Percentiles rank a stretch among this genome's conserved stretches.
phyloP scores from a whole-genome alignment of 2,888 invertebrate genomes.

The Lamproptera curius region DNA sequence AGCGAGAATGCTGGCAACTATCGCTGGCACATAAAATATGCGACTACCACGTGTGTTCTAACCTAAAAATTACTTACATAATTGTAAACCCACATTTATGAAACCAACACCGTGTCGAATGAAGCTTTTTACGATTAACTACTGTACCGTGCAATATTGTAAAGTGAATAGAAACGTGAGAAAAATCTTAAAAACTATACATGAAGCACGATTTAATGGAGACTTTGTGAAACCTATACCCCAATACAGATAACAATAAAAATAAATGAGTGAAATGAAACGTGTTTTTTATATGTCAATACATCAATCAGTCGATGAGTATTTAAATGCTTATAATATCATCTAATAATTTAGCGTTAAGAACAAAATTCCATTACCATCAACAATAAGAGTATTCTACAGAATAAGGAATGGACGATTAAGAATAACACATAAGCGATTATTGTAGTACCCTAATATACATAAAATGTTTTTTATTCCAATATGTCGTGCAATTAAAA shows the following conservation, averaged over 20 bases:
- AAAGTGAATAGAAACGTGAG: slow-evolving; percentile 29
- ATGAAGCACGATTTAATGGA: slow-evolving; percentile 35
- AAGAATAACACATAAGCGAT: slow-evolving; percentile 38
- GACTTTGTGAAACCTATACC: slow-evolving; percentile 36
- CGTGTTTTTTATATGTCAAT: slow-evolving; percentile 48
- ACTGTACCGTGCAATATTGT: slow-evolving; percentile 51
- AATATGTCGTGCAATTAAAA: slow-evolving; percentile 65
- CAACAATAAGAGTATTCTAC: slow-evolving; percentile 51
- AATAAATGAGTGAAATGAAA: slow-evolving; percentile 34
- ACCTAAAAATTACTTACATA: slow-evolving; percentile 16
- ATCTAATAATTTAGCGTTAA: slow-evolving; percentile 44
- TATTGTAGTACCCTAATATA: slow-evolving; percentile 39
- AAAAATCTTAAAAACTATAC: slow-evolving; percentile 32
- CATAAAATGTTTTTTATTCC: slow-evolving; percentile 34
- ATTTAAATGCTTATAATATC: slow-evolving; percentile 54
- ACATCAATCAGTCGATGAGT: slow-evolving; percentile 57
- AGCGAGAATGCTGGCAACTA: slow-evolving; percentile 25
- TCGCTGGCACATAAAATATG: slow-evolving; percentile 40
- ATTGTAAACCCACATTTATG: slow-evolving; percentile 30
- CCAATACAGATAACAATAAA: slow-evolving; percentile 42
- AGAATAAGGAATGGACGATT: slow-evolving; percentile 66
- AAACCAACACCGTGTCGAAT: slow-evolving; percentile 41
- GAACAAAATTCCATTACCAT: slow-evolving; percentile 45
- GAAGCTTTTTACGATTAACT: slow-evolving; percentile 50
- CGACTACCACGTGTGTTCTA: slow-evolving; percentile 13